Evolutionary conservation across 1,140 invertebrate species (phyloP), one percentile per base, ranked within the genome.

Genomic region (Drosophila tani): DNA sequence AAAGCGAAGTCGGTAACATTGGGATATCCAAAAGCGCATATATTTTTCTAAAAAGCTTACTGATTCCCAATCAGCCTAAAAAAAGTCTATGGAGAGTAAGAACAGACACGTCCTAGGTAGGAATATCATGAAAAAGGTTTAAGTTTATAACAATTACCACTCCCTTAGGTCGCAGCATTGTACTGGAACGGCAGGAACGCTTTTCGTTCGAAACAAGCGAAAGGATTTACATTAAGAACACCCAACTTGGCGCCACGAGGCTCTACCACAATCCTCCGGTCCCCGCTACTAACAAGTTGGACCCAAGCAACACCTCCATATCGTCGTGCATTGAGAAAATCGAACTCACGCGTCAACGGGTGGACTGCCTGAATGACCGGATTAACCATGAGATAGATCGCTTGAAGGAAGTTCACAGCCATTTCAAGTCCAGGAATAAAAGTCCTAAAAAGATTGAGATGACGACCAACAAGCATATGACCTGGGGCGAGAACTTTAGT

Each of bases 361-460:
- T 88, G 15, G 32, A 64, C 1, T 6, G 15, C 0, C 32, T 87
- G 1, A 62, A 81, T n/a, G 12, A 27, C 3, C 40, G 56, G 55
- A 88, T 87, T 29, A 59, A 68, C 19, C 14, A 50, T 46, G 84
- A 87, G 29, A 78, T 87, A 2, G 58, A 24, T 0, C 73, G 49
- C 19, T 17, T 87, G 5, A 81, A 75, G 15, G 46, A 53, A 2
- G 81, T 81, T 12, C 63, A 66, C 0, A 15, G 68, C 2, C 35
- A 41, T 14, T 58, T 78, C 4, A 62, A 9, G 6, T 15, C 2
- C 24, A 59, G 24, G 29, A 55, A 0, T n/a, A n/a, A 4, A 2
- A 35, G 1, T 19, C 11, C 21, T 2, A n/a, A 51, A 15, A 17
- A 40, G n/a, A 1, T 6, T 12, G 2, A 45, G 19, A 46, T 12